phyloP scores from a whole-genome alignment of 2,888 invertebrate species.

The Auanema sp. region DNA sequence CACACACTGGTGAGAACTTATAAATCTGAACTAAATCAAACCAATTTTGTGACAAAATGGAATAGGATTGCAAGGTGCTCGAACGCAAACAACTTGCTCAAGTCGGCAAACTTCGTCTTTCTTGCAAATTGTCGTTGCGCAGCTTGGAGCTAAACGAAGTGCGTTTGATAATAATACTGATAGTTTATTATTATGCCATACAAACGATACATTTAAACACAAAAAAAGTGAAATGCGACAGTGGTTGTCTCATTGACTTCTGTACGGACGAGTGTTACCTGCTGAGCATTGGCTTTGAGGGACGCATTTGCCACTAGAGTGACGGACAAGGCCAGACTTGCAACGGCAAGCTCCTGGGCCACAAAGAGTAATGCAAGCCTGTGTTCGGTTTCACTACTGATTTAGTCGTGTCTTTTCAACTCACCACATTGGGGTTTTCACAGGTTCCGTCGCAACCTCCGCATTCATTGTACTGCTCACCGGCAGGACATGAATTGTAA shows the following conservation, averaged over 20 bases:
- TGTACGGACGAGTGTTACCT: too few species aligned
- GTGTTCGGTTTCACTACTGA: not conserved
- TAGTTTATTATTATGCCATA: not conserved
- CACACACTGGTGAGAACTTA: too few species aligned
- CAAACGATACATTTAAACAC: too few species aligned
- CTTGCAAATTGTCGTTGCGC: not conserved
- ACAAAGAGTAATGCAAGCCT: not conserved
- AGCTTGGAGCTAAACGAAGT: not conserved
- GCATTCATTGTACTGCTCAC: not conserved
- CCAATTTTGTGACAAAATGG: slow-evolving; percentile 4
- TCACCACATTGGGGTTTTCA: not conserved
- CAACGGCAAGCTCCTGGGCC: not conserved
- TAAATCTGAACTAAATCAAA: too few species aligned
- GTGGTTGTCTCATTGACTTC: too few species aligned
- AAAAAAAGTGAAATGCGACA: too few species aligned
- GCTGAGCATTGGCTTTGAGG: too few species aligned
- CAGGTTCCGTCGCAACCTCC: not conserved
- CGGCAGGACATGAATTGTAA: too few species aligned
- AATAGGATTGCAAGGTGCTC: slow-evolving; percentile 13
- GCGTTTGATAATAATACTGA: not conserved
- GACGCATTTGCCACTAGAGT: too few species aligned
- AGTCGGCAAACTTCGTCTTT: slow-evolving; percentile 3
- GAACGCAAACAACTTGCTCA: not conserved
- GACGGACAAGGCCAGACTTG: not conserved
- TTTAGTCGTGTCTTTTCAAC: not conserved